Evolutionary conservation across 2,888 invertebrate genomes (phyloP), one percentile per base, ranked within the genome.

Genomic region (Hyppa rectilinea): DNA sequence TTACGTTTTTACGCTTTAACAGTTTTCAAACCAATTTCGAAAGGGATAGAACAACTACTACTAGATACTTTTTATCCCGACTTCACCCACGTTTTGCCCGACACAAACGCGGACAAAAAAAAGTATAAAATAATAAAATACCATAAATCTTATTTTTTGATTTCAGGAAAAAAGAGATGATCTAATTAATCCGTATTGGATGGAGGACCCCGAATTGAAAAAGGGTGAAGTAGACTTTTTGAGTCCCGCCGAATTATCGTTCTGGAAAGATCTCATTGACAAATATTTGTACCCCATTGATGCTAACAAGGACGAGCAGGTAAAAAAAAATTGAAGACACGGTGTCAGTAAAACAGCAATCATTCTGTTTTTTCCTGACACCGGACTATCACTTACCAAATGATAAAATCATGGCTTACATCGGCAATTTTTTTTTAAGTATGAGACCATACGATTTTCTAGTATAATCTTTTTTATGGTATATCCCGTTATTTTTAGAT

Each of bases 221-320:
- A 98, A 98, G 90, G 99, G 99, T 59, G 98, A 98, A 92, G 98
- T 99, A 26, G 98, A 99, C 88, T 98, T 98, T 88, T 95, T 99
- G 69, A 97, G 97, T 23, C 98, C 98, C 80, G 96, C 98, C 76
- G 99, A 99, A 95, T 96, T 97, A 72, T 96, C 96, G 66, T 99
- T 99, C 94, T 99, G 99, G 99, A 98, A 97, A 90, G 99, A 99
- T 86, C 95, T 99, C 66, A 97, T 99, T 81, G 98, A 98, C 75
- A 98, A 99, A 95, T 99, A 99, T 96, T 96, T 99, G 65, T 98
- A 97, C 90, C 99, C 99, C 4, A 98, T 99, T 86, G 98, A 98
- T 89, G 98, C 98, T 87, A 98, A 99, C 93, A 98, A 98, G 89
- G 97, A 98, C 66, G 98, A 99, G 92, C 97, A 98, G 98, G 98